Evolutionary conservation across 2,888 invertebrate genomes (phyloP).

Genomic region (Lepidocyrtoides sp.): DNA sequence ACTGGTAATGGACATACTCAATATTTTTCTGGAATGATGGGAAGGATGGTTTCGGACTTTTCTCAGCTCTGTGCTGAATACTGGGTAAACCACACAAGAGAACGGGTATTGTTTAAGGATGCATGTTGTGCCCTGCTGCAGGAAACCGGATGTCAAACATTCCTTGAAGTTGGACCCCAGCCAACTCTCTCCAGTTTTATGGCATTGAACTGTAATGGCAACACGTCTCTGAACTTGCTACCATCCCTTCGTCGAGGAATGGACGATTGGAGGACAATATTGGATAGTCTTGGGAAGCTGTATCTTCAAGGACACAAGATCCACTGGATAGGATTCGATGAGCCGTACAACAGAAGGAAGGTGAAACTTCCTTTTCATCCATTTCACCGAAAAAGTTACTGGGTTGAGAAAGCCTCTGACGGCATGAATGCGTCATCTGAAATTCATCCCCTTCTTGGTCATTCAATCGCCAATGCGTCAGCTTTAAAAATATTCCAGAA

Average conservation of each 20-base stretch:
- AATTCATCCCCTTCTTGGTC: conserved; percentile 63
- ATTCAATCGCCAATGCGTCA: conserved; percentile 2
- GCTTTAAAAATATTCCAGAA: conserved; percentile 51
- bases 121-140: not conserved
- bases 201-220: conserved; percentile 20
- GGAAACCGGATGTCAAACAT: not conserved
- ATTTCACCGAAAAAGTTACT: conserved; percentile 53
- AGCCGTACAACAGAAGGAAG: not conserved
- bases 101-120: conserved; percentile 54
- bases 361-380: conserved; percentile 38
- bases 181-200: conserved; percentile 59
- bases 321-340: conserved; percentile 56
- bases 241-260: conserved; percentile 12
- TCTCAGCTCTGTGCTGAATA: conserved; percentile 23
- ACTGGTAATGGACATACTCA: not conserved
- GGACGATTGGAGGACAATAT: conserved; percentile 46
- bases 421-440: too few relatives aligned
- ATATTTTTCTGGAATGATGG: conserved; percentile 51
- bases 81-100: conserved; percentile 69
- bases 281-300: conserved; percentile 43
- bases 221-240: conserved; percentile 1
- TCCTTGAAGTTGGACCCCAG: conserved; percentile 65
- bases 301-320: conserved; percentile 30
- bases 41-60: not conserved
- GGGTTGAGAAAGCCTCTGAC: not conserved